These are phyloP conservation scores for Pholis gunnellus DNA, from an alignment of 2,113 vertebrate species.

Conservation along the genomic window DNA sequence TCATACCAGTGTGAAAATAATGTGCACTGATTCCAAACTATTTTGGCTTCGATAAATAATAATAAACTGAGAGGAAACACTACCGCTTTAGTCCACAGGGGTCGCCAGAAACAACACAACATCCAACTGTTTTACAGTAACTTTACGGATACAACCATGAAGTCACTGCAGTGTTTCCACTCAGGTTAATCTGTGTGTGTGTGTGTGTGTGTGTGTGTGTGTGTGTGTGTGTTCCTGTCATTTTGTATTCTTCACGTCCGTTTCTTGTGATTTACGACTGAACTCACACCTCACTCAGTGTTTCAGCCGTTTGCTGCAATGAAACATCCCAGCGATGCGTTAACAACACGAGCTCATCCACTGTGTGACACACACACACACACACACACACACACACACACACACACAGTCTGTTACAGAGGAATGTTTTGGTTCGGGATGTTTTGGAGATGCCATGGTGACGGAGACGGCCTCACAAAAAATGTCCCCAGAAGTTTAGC, in stretches of 20 bases:
- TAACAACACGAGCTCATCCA: constrained; percentile 49
- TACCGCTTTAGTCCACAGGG: neutral
- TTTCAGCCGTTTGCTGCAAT: constrained; percentile 15
- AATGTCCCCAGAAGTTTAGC: constrained; percentile 54
- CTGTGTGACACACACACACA: constrained; percentile 51
- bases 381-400: constrained; percentile 45
- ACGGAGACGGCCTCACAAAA: constrained; percentile 40
- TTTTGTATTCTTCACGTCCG: too few relatives aligned
- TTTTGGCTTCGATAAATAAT: too few relatives aligned
- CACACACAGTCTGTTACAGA: constrained; percentile 17
- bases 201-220: too few relatives aligned
- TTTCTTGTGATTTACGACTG: constrained; percentile 33
- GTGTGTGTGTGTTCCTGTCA: too few relatives aligned
- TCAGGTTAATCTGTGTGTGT: neutral
- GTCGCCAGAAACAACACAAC: too few relatives aligned
- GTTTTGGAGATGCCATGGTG: constrained; percentile 65
- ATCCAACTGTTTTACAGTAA: neutral
- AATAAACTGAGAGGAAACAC: too few relatives aligned
- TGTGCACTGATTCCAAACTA: too few relatives aligned
- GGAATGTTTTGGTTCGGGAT: constrained; percentile 57
- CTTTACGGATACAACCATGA: too few relatives aligned
- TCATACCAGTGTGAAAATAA: too few relatives aligned
- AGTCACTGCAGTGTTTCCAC: too few relatives aligned
- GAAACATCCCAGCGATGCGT: constrained; percentile 74
- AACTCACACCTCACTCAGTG: constrained; percentile 21